Conservation (phyloP, 2,888 invertebrate species). For the Lepidonotus clava region DNA sequence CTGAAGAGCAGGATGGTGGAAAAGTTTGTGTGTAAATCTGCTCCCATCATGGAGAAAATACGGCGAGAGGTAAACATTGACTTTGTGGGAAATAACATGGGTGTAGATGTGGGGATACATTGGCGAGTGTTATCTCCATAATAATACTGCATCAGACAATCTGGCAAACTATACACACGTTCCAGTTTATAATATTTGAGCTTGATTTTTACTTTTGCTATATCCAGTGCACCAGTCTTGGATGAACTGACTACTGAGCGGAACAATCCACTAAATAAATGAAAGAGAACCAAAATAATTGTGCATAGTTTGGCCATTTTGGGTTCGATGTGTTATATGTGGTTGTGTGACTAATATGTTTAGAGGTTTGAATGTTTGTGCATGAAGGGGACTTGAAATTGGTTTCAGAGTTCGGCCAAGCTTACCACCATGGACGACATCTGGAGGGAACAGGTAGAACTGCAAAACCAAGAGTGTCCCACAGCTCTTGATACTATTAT, state of each 20-base stretch:
- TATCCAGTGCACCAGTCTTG: no score
- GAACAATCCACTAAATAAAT: no score
- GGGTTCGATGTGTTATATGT: neutral
- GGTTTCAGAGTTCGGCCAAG: conserved; percentile 30
- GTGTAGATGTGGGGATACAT: no score
- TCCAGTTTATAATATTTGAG: neutral
- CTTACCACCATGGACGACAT: conserved; percentile 31
- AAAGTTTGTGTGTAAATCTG: conserved; percentile 26
- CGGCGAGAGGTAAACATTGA: conserved; percentile 8
- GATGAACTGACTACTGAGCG: no score
- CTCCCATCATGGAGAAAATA: conserved; percentile 19
- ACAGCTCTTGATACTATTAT: no score
- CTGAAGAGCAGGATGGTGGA: conserved; percentile 6
- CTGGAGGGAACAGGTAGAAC: conserved; percentile 45
- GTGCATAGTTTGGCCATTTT: neutral
- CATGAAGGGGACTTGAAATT: neutral
- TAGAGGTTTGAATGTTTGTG: neutral
- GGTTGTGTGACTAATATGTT: neutral
- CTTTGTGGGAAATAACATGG: no score
- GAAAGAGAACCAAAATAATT: no score
- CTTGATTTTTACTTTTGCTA: neutral
- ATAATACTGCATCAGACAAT: no score
- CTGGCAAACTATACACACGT: no score
- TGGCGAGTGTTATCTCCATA: no score
- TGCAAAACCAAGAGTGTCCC: no score